Conservation (phyloP, 2,113 vertebrate species). For the Gallinago paraguaiae region DNA sequence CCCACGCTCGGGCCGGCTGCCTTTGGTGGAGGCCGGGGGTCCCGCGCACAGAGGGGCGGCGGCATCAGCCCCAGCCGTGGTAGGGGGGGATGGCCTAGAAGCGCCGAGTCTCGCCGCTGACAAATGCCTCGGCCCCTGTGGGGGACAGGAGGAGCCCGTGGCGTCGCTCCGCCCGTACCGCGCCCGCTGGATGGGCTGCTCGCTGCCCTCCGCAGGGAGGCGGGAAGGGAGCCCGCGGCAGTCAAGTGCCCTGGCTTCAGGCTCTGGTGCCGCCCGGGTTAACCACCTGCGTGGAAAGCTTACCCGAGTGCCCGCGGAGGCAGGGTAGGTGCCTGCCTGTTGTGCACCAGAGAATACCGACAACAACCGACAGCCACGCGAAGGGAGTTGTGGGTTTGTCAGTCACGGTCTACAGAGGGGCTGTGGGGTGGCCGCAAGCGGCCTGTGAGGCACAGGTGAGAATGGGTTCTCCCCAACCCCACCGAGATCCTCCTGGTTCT, state of each 20-base stretch:
- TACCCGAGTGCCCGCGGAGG: not conserved
- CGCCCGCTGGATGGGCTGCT: not conserved
- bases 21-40: fast-evolving
- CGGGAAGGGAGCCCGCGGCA: not conserved
- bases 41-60: not conserved
- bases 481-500: not conserved
- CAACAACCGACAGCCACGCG: fast-evolving
- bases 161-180: not conserved
- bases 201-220: no score
- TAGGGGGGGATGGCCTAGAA: no score
- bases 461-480: not conserved
- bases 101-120: not conserved
- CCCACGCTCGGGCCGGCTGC: fast-evolving
- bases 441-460: fast-evolving
- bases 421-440: not conserved
- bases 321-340: fast-evolving
- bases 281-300: fast-evolving
- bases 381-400: fast-evolving
- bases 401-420: fast-evolving
- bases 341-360: no score
- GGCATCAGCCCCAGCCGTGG: no score
- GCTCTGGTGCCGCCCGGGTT: fast-evolving
- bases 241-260: not conserved
- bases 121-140: not conserved
- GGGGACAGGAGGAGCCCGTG: not conserved